Base-by-base conservation (phyloP, 2,888 invertebrate genomes). In the Andrena marginata region DNA sequence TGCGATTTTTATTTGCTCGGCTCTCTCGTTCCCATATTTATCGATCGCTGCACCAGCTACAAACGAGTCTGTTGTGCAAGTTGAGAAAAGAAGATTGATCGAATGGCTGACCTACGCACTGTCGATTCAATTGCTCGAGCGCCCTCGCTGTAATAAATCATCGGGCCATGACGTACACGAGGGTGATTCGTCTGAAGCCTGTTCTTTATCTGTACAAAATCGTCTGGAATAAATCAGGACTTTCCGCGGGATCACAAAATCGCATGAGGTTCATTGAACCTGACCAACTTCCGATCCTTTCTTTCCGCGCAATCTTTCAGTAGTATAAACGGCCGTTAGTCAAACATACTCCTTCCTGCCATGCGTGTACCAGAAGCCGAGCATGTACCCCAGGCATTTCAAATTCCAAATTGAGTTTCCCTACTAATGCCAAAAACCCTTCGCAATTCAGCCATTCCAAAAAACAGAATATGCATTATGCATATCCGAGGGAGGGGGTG, bases 61-160 rank as follows among this genome's bases (percentile, higher is more conserved):
- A 48, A 68, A 80, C 65, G 48, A 49, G 49, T 51, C 31, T 59
- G 51, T 35, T 26, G n/a, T 33, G 59, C 23, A 51, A 48, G 16
- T 42, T 16, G 33, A 6, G 59, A 8, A 48, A 51, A 51, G 74
- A 80, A 81, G 81, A 81, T 81, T 81, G 81, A 81, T 81, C 74
- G 81, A 60, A 42, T 48, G 48, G 23, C 60, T 62, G 81, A 80
- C 74, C 74, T 81, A 81, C 81, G 81, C 81, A 81, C 74, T 74
- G 65, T 80, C 80, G 63, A 81, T 70, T 65, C 81, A 70, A 81
- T 81, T 80, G 80, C 60, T 62, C 81, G 60, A 29, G 26, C 33
- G 59, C 26, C 49, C 73, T 26, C 16, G 31, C 0, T 4, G 81
- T 54, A 60, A 81, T 81, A 80, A 81, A 81, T 81, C 69, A 80